Evolutionary conservation across 2,797 vertebrate genomes (phyloP).

Genomic region (Leucoraja ocellata): DNA sequence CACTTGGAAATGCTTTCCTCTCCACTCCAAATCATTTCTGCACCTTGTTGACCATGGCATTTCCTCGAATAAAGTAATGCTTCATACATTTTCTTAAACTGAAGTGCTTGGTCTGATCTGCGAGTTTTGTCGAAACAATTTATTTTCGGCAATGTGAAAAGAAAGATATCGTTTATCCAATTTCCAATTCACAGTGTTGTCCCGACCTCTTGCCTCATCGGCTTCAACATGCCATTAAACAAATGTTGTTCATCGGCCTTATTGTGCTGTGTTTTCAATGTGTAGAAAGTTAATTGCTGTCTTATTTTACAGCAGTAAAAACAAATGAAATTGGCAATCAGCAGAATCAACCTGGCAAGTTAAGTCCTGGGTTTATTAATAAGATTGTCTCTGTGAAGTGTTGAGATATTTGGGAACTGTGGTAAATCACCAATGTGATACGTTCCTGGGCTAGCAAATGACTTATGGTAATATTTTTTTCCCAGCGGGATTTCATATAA

Average conservation of each 20-base stretch:
- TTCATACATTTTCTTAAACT: background rate
- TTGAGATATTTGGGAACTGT: background rate
- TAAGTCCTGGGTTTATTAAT: too few species aligned
- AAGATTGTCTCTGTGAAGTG: background rate
- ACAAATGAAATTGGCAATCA: background rate
- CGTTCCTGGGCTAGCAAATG: slow-evolving; percentile 43
- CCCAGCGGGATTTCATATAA: slow-evolving; percentile 59
- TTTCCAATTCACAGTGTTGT: background rate
- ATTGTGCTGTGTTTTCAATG: background rate
- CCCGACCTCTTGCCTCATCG: background rate
- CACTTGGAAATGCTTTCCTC: background rate
- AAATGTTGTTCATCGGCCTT: background rate
- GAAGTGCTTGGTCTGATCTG: background rate
- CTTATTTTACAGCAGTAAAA: background rate
- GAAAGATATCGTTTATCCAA: slow-evolving; percentile 10
- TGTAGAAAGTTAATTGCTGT: slow-evolving; percentile 7
- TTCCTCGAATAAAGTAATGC: background rate
- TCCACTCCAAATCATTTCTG: background rate
- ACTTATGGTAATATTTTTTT: slow-evolving; percentile 53
- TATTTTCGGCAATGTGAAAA: background rate
- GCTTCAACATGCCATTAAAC: background rate
- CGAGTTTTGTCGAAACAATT: slow-evolving; percentile 8
- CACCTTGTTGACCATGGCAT: slow-evolving; percentile 11
- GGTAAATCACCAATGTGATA: background rate
- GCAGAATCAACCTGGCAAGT: too few species aligned